Conservation (phyloP, 2,113 vertebrate genomes). For the Microcebus murinus region DNA sequence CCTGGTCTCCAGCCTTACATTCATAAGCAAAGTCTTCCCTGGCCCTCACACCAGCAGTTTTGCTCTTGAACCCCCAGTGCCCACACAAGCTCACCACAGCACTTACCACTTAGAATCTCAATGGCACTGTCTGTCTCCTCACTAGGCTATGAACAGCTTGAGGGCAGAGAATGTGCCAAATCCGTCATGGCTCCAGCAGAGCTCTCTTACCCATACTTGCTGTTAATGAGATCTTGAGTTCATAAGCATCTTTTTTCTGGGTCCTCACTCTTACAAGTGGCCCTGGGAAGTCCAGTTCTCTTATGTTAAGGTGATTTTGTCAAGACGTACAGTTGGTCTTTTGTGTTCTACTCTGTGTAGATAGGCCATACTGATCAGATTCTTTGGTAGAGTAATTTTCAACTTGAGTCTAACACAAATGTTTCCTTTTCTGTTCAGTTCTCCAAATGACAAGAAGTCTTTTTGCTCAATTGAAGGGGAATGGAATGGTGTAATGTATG, state of each 20-base stretch:
- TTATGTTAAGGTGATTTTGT: background rate
- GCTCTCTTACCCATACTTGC: background rate
- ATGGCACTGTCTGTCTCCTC: fast-evolving
- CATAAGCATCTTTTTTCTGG: background rate
- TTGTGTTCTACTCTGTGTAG: background rate
- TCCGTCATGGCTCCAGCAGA: background rate
- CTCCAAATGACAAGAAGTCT: slow-evolving; percentile 98
- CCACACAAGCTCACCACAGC: background rate
- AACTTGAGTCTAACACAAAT: slow-evolving; percentile 39
- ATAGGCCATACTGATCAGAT: background rate
- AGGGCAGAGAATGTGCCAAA: background rate
- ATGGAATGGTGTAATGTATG: slow-evolving; percentile 98
- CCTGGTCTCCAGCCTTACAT: background rate
- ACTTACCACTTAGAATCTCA: background rate
- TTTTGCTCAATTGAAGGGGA: slow-evolving; percentile 98
- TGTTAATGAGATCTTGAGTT: background rate
- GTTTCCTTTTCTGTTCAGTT: slow-evolving; percentile 85
- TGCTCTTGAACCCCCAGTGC: background rate
- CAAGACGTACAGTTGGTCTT: background rate
- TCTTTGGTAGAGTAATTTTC: slow-evolving; percentile 7
- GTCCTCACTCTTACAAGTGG: background rate
- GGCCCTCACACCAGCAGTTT: background rate
- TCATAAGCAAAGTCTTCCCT: background rate
- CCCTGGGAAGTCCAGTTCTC: background rate
- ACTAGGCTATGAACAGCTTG: background rate